Evolutionary conservation across 2,113 vertebrate species (phyloP).

Genomic region (Neogale vison): DNA sequence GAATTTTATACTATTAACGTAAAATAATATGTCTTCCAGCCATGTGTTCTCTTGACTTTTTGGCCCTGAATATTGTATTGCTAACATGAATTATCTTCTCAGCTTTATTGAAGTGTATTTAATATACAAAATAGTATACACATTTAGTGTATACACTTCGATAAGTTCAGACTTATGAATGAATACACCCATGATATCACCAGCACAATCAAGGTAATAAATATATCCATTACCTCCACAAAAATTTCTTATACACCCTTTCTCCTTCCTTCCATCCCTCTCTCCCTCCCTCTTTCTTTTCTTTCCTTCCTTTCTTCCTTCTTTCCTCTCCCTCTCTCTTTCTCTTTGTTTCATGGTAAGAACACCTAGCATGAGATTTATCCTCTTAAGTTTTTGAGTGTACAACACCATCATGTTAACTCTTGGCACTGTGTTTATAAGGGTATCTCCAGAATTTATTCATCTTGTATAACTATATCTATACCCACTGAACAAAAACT

Average conservation of each 20-base stretch:
- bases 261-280: not conserved
- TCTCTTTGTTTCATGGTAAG: not conserved
- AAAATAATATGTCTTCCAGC: not conserved
- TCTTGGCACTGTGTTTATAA: not conserved
- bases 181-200: not conserved
- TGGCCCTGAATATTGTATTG: not conserved
- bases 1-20: not conserved
- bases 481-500: not conserved
- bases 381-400: not conserved
- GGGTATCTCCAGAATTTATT: not conserved
- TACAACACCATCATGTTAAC: not conserved
- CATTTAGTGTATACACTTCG: not conserved
- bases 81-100: not conserved
- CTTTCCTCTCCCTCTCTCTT: not conserved
- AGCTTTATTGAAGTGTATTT: not conserved
- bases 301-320: too few species aligned
- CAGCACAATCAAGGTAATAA: not conserved
- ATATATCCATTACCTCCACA: not conserved
- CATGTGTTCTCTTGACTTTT: not conserved
- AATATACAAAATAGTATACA: not conserved
- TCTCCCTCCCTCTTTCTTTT: too few species aligned
- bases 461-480: not conserved
- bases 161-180: not conserved
- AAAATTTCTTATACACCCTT: not conserved
- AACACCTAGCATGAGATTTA: not conserved